Base-by-base conservation (phyloP, 2,113 vertebrate species). In the Zingel zingel region DNA sequence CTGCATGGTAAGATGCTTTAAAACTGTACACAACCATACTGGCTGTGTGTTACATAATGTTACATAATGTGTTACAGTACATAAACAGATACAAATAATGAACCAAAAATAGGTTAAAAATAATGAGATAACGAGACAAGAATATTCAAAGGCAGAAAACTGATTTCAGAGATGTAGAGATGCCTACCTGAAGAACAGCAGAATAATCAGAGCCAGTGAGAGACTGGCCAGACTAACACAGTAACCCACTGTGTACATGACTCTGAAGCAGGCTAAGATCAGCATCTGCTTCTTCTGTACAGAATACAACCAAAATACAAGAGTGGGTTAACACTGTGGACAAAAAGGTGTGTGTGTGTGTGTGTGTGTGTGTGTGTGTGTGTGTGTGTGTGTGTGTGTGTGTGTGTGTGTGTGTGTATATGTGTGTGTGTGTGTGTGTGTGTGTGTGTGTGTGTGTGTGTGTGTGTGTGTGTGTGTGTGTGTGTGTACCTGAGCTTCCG, bases 171-270 rank as follows among this genome's bases (percentile, higher is more conserved):
- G 39, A 21, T 30, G 56, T 12, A 1, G 9, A 16, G 16, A 50
- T 50, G 27, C 30, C 0, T 16, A 83, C 75, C 81, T 78, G 74
- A 73, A 78, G 36, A 67, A 25, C 0, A 83, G 45, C 48, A 83
- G 81, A 36, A 83, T 73, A 51, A 91, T 54, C 27, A 96, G 67
- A 2, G 96, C 96, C 3, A 95, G 80, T 27, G 94, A 87, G n/a
- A 97, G 89, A 0, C 95, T 91, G 50, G 82, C 76, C 39, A 97
- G 87, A 0, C 96, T 96, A 16, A 96, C 54, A 16, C 94, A 95
- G 75, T 97, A 97, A 25, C 96, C 96, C 0, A 96, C 83, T 0
- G 95, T 97, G 85, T 97, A 97, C 90, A 96, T 90, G 3, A 91
- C 61, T 14, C 92, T 93, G n/a, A 96, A 91, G 65, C 86, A 93